Percentiles rank a stretch among this genome's conserved stretches.
phyloP scores from a whole-genome alignment of 2,797 vertebrate genomes.

The Melanitta fusca region DNA sequence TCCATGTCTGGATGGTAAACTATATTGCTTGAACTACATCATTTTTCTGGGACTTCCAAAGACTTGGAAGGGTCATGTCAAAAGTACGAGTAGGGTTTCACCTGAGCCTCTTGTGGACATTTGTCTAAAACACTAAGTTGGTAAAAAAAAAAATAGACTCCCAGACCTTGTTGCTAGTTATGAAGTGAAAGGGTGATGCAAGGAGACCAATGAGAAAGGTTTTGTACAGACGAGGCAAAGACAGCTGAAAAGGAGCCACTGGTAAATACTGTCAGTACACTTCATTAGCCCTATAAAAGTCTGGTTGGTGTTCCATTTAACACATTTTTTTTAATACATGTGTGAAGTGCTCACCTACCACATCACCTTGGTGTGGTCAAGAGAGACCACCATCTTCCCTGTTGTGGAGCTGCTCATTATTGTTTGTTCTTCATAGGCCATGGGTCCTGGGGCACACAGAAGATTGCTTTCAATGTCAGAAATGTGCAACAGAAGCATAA shows the following conservation, averaged over 20 bases:
- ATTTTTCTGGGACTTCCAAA: background rate
- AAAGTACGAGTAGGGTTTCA: background rate
- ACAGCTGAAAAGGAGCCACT: background rate
- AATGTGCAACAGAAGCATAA: background rate
- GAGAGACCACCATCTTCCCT: background rate
- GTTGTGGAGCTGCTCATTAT: background rate
- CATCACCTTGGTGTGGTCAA: background rate
- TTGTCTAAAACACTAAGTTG: background rate
- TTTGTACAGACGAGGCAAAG: background rate
- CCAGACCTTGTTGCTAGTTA: background rate
- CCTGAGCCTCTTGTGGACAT: background rate
- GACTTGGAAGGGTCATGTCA: fast-evolving
- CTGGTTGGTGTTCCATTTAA: background rate
- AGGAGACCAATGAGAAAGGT: background rate
- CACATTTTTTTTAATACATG: fast-evolving
- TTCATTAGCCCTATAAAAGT: background rate
- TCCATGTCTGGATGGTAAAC: background rate
- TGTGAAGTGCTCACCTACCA: fast-evolving
- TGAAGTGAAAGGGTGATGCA: background rate
- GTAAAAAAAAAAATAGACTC: background rate
- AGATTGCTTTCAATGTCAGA: background rate
- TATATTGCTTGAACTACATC: background rate
- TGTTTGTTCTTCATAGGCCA: background rate
- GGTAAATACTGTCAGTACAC: fast-evolving
- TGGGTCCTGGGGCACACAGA: fast-evolving